These are phyloP conservation scores for Latrodectus geometricus DNA, from an alignment of 1,140 invertebrate species.

Conservation along the genomic window DNA sequence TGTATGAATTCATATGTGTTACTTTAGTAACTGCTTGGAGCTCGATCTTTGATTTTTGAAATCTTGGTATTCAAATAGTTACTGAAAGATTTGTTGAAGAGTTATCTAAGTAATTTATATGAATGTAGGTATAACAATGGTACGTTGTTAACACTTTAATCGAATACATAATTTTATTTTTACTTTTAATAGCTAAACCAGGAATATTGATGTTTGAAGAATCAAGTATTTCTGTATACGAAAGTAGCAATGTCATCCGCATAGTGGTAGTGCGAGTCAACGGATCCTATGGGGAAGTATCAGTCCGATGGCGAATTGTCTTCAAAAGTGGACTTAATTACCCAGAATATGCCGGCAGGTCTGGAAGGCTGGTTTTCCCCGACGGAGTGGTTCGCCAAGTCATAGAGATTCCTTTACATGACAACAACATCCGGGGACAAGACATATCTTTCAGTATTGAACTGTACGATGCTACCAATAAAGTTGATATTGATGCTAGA, in stretches of 20 bases:
- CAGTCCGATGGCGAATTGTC: not conserved
- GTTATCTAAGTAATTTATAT: too few species aligned
- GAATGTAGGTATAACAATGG: too few species aligned
- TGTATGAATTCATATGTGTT: too few species aligned
- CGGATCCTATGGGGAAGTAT: conserved; percentile 3
- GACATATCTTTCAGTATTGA: not conserved
- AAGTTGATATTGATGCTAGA: not conserved
- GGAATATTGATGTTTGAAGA: not conserved
- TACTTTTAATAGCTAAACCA: not conserved
- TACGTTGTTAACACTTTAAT: not conserved
- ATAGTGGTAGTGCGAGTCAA: conserved; percentile 3
- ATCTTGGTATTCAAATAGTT: too few species aligned
- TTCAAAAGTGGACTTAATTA: not conserved
- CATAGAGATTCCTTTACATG: conserved; percentile 1
- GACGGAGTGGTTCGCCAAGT: not conserved
- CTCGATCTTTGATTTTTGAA: too few species aligned
- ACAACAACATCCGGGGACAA: not conserved
- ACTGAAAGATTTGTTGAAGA: too few species aligned
- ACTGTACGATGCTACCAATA: not conserved
- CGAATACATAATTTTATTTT: not conserved
- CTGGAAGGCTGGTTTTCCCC: not conserved
- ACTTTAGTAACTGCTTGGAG: too few species aligned
- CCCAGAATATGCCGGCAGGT: not conserved
- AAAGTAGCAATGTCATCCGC: not conserved
- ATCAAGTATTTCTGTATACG: not conserved